phyloP scores from a whole-genome alignment of 2,113 vertebrate genomes.

The Danionella cerebrum region DNA sequence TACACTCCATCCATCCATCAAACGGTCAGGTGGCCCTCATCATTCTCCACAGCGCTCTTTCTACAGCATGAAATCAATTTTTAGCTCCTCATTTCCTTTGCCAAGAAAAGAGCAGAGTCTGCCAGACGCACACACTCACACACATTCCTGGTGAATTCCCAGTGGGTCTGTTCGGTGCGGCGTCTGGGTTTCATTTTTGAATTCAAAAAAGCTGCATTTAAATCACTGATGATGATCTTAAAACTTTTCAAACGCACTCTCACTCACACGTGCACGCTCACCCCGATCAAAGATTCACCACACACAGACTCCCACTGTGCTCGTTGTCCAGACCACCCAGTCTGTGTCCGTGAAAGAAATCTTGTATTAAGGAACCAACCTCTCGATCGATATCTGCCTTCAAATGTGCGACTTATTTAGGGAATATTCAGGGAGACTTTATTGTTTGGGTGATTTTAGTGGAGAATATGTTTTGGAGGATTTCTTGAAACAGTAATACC shows the following conservation, averaged over 20 bases:
- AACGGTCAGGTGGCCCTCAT: slow-evolving; percentile 19
- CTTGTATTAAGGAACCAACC: neutral
- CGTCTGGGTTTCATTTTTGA: neutral
- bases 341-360: slow-evolving; percentile 16
- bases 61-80: slow-evolving; percentile 31
- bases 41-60: slow-evolving; percentile 18
- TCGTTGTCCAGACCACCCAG: slow-evolving; percentile 20
- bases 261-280: neutral
- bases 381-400: neutral
- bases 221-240: neutral
- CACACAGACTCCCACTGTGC: neutral
- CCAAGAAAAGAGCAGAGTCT: slow-evolving; percentile 18
- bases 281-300: neutral
- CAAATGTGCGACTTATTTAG: neutral
- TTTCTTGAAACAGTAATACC: no score
- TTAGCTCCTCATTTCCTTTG: slow-evolving; percentile 20
- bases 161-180: neutral
- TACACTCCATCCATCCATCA: slow-evolving; percentile 12
- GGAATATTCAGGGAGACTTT: neutral
- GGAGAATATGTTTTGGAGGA: no score
- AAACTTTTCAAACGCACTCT: neutral
- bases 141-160: slow-evolving; percentile 8
- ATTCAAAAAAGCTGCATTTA: slow-evolving; percentile 1
- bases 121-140: slow-evolving; percentile 1
- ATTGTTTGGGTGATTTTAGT: no score